phyloP scores from a whole-genome alignment of 2,888 invertebrate genomes.

The Homarus gammarus region DNA sequence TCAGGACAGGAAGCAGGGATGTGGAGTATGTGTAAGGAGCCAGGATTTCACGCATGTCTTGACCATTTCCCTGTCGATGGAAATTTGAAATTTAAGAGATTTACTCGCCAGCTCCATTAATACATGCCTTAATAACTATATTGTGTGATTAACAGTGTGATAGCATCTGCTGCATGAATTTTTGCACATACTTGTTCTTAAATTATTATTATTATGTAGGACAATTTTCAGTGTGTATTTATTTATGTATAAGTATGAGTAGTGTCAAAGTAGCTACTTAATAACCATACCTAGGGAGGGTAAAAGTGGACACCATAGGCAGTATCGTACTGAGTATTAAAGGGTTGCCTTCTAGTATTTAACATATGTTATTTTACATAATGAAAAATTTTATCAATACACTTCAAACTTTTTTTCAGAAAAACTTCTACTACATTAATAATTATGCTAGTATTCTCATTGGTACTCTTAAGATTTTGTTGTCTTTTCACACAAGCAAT shows the following conservation, averaged over 20 bases:
- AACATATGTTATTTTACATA: too few species aligned
- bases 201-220: too few species aligned
- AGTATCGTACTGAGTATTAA: too few species aligned
- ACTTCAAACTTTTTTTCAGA: too few species aligned
- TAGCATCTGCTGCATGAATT: not conserved
- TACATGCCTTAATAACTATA: not conserved
- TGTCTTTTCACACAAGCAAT: too few species aligned
- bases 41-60: constrained; percentile 51
- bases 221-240: not conserved
- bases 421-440: too few species aligned
- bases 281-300: not conserved
- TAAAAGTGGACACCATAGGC: too few species aligned
- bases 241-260: not conserved
- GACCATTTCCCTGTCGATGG: constrained; percentile 58
- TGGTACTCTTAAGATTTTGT: too few species aligned
- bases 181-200: not conserved
- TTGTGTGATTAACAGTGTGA: not conserved
- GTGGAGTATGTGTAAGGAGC: constrained; percentile 33
- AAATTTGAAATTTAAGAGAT: constrained; percentile 34
- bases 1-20: constrained; percentile 5
- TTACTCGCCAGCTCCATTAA: not conserved
- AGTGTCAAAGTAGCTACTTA: not conserved
- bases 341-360: too few species aligned
- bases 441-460: too few species aligned
- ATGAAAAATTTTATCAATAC: too few species aligned